These are phyloP conservation scores for Pristis pectinata DNA, from an alignment of 2,797 vertebrate species.

Conservation along the genomic window DNA sequence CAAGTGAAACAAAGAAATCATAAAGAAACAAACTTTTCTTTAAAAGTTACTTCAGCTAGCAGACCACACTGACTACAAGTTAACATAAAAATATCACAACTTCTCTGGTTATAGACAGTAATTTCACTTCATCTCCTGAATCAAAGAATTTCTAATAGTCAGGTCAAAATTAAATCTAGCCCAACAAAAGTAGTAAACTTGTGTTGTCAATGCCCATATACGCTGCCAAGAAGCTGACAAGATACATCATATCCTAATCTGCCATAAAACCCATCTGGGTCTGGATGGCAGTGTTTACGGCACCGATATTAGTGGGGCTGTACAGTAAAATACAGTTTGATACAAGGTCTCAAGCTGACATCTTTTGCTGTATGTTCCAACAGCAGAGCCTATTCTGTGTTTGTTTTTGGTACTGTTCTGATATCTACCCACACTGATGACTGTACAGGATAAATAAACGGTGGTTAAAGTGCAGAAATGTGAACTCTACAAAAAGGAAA, in stretches of 20 bases:
- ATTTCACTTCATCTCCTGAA: background rate
- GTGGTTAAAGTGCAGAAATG: background rate
- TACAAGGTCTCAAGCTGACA: background rate
- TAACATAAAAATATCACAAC: background rate
- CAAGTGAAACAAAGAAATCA: background rate
- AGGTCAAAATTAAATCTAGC: background rate
- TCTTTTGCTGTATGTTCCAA: background rate
- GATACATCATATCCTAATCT: background rate
- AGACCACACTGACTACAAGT: background rate
- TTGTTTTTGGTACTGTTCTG: background rate
- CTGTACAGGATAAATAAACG: no score
- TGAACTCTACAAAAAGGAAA: background rate
- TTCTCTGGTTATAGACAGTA: background rate
- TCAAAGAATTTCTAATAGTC: background rate
- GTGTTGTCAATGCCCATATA: no score
- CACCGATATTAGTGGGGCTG: no score
- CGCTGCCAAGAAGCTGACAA: no score
- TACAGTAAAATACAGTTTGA: background rate
- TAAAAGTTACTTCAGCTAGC: background rate
- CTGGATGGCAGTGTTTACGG: no score
- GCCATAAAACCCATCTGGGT: background rate
- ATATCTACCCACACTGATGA: background rate
- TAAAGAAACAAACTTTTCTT: background rate
- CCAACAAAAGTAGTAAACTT: background rate
- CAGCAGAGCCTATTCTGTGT: no score